phyloP scores from a whole-genome alignment of 2,797 vertebrate genomes.

The Myoxocephalus aenaeus region DNA sequence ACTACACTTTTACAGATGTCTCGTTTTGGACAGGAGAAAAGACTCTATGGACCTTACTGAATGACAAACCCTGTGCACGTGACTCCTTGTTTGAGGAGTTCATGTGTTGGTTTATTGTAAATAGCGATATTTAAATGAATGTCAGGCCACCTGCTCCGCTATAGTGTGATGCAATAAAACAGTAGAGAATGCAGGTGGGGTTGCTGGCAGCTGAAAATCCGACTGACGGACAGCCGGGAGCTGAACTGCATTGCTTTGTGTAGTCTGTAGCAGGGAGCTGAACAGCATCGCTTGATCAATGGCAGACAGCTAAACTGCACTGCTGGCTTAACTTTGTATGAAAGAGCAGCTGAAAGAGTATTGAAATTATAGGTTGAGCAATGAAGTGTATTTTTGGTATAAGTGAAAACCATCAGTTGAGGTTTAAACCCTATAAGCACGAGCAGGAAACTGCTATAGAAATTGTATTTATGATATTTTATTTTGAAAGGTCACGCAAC shows the following conservation, averaged over 20 bases:
- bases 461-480: neutral
- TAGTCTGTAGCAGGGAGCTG: constrained; percentile 6
- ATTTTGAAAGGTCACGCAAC: neutral
- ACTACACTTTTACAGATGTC: constrained; percentile 70
- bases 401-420: neutral
- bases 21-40: constrained; percentile 63
- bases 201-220: constrained; percentile 21
- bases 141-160: constrained; percentile 89
- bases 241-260: neutral
- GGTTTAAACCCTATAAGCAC: neutral
- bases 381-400: neutral
- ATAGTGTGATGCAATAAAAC: constrained; percentile 85
- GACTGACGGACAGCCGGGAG: neutral
- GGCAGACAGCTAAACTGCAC: constrained; percentile 4
- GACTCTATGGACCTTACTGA: constrained; percentile 72
- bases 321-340: neutral
- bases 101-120: constrained; percentile 86
- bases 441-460: neutral
- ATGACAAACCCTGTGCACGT: constrained; percentile 90
- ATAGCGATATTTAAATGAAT: constrained; percentile 86
- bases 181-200: constrained; percentile 18
- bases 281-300: neutral
- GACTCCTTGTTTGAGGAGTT: constrained; percentile 80
- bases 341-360: neutral
- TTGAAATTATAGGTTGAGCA: neutral